Base-by-base conservation (phyloP, 1,140 invertebrate species). In the Lutraria rhynchaena region DNA sequence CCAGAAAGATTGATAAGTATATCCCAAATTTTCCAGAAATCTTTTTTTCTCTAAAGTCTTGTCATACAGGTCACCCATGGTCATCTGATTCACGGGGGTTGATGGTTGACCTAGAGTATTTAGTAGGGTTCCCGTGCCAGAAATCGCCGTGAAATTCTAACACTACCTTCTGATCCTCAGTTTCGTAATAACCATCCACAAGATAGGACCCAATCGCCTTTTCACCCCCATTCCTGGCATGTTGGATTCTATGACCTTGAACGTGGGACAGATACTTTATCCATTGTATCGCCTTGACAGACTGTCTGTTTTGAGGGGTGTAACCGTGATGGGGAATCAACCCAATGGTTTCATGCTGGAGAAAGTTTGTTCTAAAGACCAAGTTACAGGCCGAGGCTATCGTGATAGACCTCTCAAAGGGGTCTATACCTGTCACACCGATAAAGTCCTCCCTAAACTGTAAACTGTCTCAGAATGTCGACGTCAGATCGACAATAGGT, bases 71-170 rank as follows among this genome's bases (percentile, higher is more conserved):
- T 88, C 83, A n/a, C 51, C 67, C 41, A 86, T 69, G 4, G 71
- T 58, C 24, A 60, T 15, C 29, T 46, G 24, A 5, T 22, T 83
- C 11, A 55, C 17, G 5, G 37, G 67, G n/a, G 31, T 74, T 27
- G 24, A 49, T 27, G 7, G 29, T 60, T 0, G n/a, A 2, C 41
- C 49, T 55, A 0, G 63, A n/a, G n/a, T 70, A 84, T 29, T 24
- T 53, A 19, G 2, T 35, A 0, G 9, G 44, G 13, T 53, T 67
- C 0, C 86, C 85, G 67, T 87, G 86, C 53, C 76, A 87, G 13
- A 81, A 37, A 49, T 77, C 81, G 19, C 85, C 82, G 33, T 83
- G 44, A 60, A 84, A 86, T 65, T 87, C 82, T 49, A 63, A 71
- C 5, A 70, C 46, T n/a, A 60, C 51, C 17, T 83, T 83, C 27